Conservation (phyloP, 1,140 invertebrate genomes). For the Ostrea edulis region DNA sequence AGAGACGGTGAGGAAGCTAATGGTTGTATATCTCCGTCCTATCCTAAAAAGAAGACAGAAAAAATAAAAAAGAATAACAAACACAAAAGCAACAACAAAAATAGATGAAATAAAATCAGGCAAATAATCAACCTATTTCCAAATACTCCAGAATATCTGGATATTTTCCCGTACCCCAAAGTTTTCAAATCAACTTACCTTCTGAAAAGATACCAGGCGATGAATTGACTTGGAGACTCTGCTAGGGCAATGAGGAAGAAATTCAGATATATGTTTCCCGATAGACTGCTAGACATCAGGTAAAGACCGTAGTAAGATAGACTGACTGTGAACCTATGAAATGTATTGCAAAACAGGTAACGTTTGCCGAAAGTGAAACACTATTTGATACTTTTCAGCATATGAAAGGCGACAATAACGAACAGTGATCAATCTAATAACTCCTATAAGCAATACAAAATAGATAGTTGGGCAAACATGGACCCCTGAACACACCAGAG, state of each 20-base stretch:
- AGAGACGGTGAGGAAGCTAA: background rate
- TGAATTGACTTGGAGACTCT: constrained; percentile 83
- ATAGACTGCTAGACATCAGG: constrained; percentile 72
- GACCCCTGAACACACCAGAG: no score
- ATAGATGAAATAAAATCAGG: no score
- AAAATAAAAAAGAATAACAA: no score
- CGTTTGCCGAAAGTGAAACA: background rate
- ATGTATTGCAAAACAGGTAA: background rate
- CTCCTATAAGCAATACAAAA: no score
- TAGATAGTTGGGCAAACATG: no score
- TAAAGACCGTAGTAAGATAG: constrained; percentile 79
- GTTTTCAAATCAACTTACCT: constrained; percentile 57
- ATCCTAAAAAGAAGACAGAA: background rate
- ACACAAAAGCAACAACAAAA: no score
- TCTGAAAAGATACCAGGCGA: constrained; percentile 85
- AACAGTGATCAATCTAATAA: no score
- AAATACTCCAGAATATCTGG: no score
- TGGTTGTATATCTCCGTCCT: background rate
- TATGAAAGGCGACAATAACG: no score
- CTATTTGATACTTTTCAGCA: background rate
- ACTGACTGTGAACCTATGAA: constrained; percentile 74
- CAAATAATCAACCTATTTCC: no score
- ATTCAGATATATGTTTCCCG: constrained; percentile 76
- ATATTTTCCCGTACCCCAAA: no score
- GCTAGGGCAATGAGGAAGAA: constrained; percentile 80